A percentile compares a stretch with the other conserved stretches of the same genome.
Conservation (phyloP, 1,140 invertebrate genomes). For the Danaus plexippus region DNA sequence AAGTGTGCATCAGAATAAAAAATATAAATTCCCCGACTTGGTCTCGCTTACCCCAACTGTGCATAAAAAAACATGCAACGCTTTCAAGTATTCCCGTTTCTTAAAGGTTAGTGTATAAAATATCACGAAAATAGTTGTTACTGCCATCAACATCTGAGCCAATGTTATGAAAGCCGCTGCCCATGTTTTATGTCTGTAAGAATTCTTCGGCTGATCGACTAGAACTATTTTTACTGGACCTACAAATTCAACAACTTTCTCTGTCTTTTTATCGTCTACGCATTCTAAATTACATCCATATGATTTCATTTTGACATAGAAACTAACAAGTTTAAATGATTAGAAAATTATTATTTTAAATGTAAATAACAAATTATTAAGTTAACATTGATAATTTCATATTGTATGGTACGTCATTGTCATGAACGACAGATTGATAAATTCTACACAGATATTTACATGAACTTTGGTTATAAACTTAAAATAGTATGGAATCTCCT, state of each 20-base stretch:
- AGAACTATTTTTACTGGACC: conserved; percentile 52
- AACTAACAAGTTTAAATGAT: too few species aligned
- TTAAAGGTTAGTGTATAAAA: conserved; percentile 29
- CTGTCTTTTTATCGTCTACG: conserved; percentile 13
- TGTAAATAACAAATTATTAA: too few species aligned
- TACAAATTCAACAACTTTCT: conserved; percentile 34
- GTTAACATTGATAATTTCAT: too few species aligned
- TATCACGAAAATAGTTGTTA: conserved; percentile 24
- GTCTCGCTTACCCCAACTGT: conserved; percentile 37
- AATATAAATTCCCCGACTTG: background rate
- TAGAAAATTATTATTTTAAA: too few species aligned
- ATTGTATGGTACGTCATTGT: too few species aligned
- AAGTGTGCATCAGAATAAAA: background rate
- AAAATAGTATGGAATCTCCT: too few species aligned
- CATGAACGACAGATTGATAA: too few species aligned
- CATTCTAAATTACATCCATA: conserved; percentile 40
- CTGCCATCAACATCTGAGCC: conserved; percentile 33
- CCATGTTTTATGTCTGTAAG: conserved; percentile 23
- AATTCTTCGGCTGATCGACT: conserved; percentile 29
- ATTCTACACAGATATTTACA: too few species aligned
- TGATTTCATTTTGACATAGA: conserved; percentile 12
- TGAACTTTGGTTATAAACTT: too few species aligned
- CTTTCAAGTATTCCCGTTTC: conserved; percentile 10
- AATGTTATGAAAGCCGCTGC: conserved; percentile 28
- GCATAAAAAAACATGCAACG: conserved; percentile 37